phyloP scores from a whole-genome alignment of 2,797 vertebrate species.

The Perodicticus potto region DNA sequence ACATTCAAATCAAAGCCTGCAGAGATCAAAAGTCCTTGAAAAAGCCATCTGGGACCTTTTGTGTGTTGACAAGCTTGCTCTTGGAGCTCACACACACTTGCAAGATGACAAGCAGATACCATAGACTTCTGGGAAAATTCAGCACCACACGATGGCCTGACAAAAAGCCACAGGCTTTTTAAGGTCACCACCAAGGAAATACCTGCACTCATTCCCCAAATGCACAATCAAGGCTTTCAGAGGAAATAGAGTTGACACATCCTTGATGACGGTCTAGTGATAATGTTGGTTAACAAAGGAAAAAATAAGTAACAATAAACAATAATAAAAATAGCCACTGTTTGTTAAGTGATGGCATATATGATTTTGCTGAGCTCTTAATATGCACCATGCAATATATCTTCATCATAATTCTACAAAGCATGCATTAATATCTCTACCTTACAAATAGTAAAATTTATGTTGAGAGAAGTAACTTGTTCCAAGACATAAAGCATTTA shows the following conservation, averaged over 20 bases:
- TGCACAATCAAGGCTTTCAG: background rate
- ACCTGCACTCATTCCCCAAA: background rate
- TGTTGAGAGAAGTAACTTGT: background rate
- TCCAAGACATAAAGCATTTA: background rate
- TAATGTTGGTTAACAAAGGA: background rate
- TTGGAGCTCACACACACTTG: constrained; percentile 57
- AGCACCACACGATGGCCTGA: background rate
- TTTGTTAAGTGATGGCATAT: background rate
- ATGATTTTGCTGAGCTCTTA: background rate
- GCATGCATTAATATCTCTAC: background rate
- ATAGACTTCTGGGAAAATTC: constrained; percentile 52
- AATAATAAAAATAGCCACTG: background rate
- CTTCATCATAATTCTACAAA: background rate
- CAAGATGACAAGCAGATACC: constrained; percentile 69
- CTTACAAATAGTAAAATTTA: constrained; percentile 10
- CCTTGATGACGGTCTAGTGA: background rate
- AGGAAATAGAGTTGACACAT: background rate
- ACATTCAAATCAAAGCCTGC: constrained; percentile 76
- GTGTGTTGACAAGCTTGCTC: constrained; percentile 73
- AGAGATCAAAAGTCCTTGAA: constrained; percentile 76
- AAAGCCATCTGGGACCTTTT: constrained; percentile 77
- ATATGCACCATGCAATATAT: background rate
- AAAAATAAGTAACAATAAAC: background rate
- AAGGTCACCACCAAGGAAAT: background rate
- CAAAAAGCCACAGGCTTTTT: background rate